phyloP scores from a whole-genome alignment of 2,113 vertebrate genomes.

The Baryphthengus martii region DNA sequence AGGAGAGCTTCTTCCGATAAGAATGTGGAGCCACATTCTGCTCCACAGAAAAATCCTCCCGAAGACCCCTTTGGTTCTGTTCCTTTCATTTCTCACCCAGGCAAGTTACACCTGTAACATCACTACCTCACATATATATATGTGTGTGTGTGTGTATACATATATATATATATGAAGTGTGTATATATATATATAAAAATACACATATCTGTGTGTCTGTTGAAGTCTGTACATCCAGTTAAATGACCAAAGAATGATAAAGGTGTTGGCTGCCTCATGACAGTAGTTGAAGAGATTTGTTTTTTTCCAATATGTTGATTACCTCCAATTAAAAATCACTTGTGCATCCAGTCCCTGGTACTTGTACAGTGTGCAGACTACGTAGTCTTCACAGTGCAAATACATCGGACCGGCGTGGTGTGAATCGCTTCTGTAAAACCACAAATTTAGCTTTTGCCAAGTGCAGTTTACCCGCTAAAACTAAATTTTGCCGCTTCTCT shows the following conservation, averaged over 20 bases:
- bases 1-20: conserved; percentile 78
- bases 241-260: neutral
- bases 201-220: neutral
- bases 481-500: neutral
- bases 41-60: conserved; percentile 75
- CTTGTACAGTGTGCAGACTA: too few species aligned
- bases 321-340: neutral
- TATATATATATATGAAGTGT: neutral
- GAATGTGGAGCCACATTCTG: conserved; percentile 69
- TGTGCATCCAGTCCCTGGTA: neutral
- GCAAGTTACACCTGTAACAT: conserved; percentile 84
- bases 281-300: neutral
- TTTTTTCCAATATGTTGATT: neutral
- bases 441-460: neutral
- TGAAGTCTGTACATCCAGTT: neutral
- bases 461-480: neutral
- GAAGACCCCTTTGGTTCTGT: conserved; percentile 95
- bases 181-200: neutral
- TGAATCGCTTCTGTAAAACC: neutral
- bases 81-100: conserved; percentile 93
- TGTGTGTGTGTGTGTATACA: neutral
- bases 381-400: neutral
- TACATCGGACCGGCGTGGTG: fast-evolving
- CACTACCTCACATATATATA: neutral
- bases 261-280: neutral